Percentiles rank a stretch among this genome's conserved stretches.
Conservation (phyloP, 2,113 vertebrate genomes). For the Cinclus cinclus region DNA sequence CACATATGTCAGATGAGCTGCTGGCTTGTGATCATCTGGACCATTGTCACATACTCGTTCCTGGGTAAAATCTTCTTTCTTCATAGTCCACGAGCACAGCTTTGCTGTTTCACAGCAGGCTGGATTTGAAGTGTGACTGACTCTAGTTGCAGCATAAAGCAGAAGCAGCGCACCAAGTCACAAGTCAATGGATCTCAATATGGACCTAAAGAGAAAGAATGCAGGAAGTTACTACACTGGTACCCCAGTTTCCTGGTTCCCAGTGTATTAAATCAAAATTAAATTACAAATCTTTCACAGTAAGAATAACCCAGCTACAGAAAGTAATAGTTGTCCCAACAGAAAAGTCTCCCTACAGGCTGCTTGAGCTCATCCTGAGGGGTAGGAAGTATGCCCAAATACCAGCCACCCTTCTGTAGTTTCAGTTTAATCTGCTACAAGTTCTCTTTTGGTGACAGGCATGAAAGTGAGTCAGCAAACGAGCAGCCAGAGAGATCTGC, state of each 20-base stretch:
- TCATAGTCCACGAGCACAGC: background rate
- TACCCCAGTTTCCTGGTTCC: background rate
- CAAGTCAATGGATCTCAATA: conserved; percentile 81
- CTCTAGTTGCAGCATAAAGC: background rate
- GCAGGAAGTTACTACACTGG: background rate
- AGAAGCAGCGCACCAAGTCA: background rate
- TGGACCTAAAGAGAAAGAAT: conserved; percentile 74
- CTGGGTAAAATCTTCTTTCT: conserved; percentile 9
- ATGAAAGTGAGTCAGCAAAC: conserved; percentile 11
- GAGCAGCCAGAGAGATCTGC: background rate
- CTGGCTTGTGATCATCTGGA: background rate
- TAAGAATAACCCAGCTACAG: background rate
- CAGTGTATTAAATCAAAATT: background rate
- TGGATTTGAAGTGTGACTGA: background rate
- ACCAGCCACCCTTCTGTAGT: background rate
- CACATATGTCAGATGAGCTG: background rate
- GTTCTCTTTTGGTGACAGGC: background rate
- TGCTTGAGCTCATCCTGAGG: background rate
- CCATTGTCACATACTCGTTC: background rate
- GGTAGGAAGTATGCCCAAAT: background rate
- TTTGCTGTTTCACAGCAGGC: conserved; percentile 9
- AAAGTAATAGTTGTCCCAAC: background rate
- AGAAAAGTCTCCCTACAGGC: background rate
- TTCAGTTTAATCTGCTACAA: background rate
- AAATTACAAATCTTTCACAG: background rate